Base-by-base conservation (phyloP, 2,797 vertebrate species). In the Gymnodraco acuticeps region DNA sequence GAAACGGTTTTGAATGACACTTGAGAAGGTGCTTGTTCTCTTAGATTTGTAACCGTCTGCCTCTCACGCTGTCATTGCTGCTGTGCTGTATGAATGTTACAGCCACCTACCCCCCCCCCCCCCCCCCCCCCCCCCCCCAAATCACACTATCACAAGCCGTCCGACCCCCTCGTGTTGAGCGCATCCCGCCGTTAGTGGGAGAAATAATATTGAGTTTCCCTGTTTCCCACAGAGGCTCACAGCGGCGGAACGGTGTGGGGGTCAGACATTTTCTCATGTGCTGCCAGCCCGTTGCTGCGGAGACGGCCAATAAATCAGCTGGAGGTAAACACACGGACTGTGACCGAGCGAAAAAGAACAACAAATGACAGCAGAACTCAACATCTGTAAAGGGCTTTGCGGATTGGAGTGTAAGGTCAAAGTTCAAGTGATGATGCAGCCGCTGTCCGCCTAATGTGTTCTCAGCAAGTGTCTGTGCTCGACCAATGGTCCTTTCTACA, bases 191-290 rank as follows among this genome's bases (percentile, higher is more conserved):
- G 53, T 74, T 75, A 81, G 84, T 80, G 88, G 82, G 81, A 90
- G 84, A 71, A 91, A 91, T 81, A 93, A 92, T 87, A 90, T 83
- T 85, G 80, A 79, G 82, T 87, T 91, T 91, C 84, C 81, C 56
- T 38, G 75, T 91, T 93, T 91, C 91, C 91, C 92, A 91, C 84
- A 89, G 87, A 87, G 86, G 63, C 42, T 77, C 23, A 11, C 56
- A 64, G 55, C 50, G 0, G 64, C 13, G 12, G 73, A 75, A 68
- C n/a, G 2, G 58, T 56, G 66, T 38, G 47, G 82, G 69, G 78
- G 85, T 81, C 77, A 61, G 64, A 77, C 71, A 75, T 83, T 84
- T 88, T 89, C 79, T 90, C 84, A 83, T 85, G 64, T 81, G 63
- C 55, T 83, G 59, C 83, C 86, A 86, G 64, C 64, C 55, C 70